Evolutionary conservation across 2,113 vertebrate species (phyloP).

Genomic region (Upupa epops): DNA sequence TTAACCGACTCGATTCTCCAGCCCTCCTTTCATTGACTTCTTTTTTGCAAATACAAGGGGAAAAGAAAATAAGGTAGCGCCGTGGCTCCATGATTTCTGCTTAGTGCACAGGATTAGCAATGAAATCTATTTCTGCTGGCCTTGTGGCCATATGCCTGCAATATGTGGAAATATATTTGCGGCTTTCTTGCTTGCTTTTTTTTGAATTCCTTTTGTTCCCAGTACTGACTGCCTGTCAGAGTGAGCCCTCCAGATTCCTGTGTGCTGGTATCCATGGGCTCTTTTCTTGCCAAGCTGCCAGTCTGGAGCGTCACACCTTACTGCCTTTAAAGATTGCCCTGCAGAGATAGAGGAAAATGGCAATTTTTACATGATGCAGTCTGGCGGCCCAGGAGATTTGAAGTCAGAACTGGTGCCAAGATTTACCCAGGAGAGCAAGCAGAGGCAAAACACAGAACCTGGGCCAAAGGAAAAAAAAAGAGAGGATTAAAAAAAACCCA

Average conservation of each 20-base stretch:
- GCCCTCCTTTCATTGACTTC: slow-evolving; percentile 39
- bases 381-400: slow-evolving; percentile 98
- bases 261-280: slow-evolving; percentile 93
- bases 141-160: slow-evolving; percentile 80
- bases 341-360: slow-evolving; percentile 93
- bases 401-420: slow-evolving; percentile 96
- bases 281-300: slow-evolving; percentile 95
- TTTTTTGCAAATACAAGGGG: slow-evolving; percentile 32
- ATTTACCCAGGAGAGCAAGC: slow-evolving; percentile 94
- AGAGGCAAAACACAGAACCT: slow-evolving; percentile 80
- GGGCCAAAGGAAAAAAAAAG: slow-evolving; percentile 66
- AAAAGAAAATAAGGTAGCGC: slow-evolving; percentile 59
- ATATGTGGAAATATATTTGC: slow-evolving; percentile 79
- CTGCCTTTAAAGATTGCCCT: slow-evolving; percentile 99
- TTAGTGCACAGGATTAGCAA: slow-evolving; percentile 73
- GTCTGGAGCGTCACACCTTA: slow-evolving; percentile 99
- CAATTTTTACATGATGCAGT: slow-evolving; percentile 93
- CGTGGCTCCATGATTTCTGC: slow-evolving; percentile 63
- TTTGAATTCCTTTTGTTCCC: slow-evolving; percentile 78
- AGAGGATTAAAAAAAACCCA: not conserved
- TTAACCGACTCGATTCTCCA: not conserved
- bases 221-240: slow-evolving; percentile 79
- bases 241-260: slow-evolving; percentile 83
- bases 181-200: not conserved
- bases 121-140: slow-evolving; percentile 81